Conservation (phyloP, 1,140 invertebrate genomes). For the Magallana gigas region DNA sequence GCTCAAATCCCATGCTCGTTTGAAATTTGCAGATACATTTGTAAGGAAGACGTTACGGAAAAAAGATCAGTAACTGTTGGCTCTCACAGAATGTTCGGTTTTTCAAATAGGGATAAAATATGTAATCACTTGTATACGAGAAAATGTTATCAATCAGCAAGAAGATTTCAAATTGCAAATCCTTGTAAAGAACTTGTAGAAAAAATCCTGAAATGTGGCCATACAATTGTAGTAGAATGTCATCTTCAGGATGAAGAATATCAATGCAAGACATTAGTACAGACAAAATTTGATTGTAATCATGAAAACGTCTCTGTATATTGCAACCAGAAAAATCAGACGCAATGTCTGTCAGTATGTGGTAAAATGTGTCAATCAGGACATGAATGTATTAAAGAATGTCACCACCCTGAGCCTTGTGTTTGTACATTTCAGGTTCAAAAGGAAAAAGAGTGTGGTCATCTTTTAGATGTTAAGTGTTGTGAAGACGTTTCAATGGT, state of each 20-base stretch:
- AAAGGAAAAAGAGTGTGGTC: not conserved
- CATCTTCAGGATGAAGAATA: conserved; percentile 23
- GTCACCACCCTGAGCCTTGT: conserved; percentile 80
- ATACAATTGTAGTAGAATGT: conserved; percentile 71
- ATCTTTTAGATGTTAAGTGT: conserved; percentile 69
- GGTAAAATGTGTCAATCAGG: conserved; percentile 81
- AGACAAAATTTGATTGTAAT: not conserved
- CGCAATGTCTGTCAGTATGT: conserved; percentile 3
- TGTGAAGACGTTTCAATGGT: conserved; percentile 72
- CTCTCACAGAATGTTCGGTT: conserved; percentile 59
- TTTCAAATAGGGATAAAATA: conserved; percentile 74
- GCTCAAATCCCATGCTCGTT: conserved; percentile 57
- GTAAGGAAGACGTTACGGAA: conserved; percentile 75
- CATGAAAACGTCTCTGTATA: not conserved
- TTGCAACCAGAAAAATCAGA: not conserved
- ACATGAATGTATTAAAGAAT: conserved; percentile 81
- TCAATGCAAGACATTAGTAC: not conserved
- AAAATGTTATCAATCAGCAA: conserved; percentile 55
- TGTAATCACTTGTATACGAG: conserved; percentile 82
- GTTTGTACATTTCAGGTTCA: conserved; percentile 78
- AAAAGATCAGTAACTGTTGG: conserved; percentile 67
- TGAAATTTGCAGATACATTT: conserved; percentile 83
- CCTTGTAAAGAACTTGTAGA: not conserved
- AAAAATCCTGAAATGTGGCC: conserved; percentile 41
- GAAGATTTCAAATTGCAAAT: not conserved